Evolutionary conservation across 2,797 vertebrate species (phyloP).

Genomic region (Nasua narica): DNA sequence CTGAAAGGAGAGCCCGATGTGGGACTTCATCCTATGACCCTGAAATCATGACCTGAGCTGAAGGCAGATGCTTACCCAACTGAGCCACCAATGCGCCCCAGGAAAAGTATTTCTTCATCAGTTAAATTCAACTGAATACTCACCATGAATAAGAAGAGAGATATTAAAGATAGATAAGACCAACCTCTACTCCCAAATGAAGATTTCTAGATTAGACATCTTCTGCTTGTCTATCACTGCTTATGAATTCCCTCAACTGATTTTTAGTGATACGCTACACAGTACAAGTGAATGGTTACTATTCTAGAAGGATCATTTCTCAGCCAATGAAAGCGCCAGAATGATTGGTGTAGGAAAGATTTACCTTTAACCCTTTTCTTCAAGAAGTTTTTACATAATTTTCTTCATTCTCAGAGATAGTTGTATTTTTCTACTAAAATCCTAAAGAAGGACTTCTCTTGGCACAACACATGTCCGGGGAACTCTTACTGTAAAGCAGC

Average conservation of each 20-base stretch:
- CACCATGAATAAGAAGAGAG: background rate
- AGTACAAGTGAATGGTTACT: background rate
- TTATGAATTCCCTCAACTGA: background rate
- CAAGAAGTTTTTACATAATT: background rate
- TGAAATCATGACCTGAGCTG: too few relatives aligned
- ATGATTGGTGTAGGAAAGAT: background rate
- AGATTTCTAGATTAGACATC: background rate
- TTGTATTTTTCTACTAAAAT: background rate
- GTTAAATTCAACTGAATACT: background rate
- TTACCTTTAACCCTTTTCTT: background rate
- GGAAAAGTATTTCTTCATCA: background rate
- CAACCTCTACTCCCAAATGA: background rate
- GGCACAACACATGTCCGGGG: background rate
- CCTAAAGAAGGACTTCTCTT: background rate
- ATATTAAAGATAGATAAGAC: background rate
- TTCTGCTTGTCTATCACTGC: background rate
- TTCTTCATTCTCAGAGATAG: background rate
- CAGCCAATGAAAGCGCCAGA: background rate
- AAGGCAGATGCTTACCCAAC: too few relatives aligned
- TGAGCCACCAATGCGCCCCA: background rate
- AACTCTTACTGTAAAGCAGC: background rate
- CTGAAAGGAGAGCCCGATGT: too few relatives aligned
- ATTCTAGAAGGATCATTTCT: background rate
- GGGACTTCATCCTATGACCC: too few relatives aligned
- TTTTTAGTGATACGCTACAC: background rate